Base-by-base conservation (phyloP, 2,888 invertebrate genomes). In the Xylophagus ater region DNA sequence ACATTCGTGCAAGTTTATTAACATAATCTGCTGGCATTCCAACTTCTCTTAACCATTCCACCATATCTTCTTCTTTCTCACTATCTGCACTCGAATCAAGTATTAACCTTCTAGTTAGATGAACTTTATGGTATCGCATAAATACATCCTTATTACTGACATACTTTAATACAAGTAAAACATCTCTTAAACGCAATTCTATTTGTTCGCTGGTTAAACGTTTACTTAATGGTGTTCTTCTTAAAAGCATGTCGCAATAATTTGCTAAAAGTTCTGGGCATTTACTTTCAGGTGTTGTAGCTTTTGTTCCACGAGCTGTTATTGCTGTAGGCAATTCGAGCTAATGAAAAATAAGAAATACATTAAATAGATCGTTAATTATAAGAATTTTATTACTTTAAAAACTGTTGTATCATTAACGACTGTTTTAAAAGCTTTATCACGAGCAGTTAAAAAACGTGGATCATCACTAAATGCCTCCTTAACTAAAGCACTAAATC, bases 1-100 rank as follows among this genome's bases (percentile, higher is more conserved):
- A 89, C 98, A 98, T 99, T 49, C 97, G 73, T 7, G 92, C 93
- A 54, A 98, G 68, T 67, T 97, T 96, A 70, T 96, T 97, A 13
- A 98, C 94, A 69, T 92, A 96, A 67, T 99, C 98, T 1, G 97
- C 96, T 3, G 98, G 98, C 97, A 99, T 98, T 20, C 98, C 98
- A 12, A 94, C 92, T 66, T 97, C 96, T 50, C 94, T 72, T 34
- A 88, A 74, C 92, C 94, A 93, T 60, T 94, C 94, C 1, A 98
- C 96, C 88, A 98, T 97, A 58, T 92, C 93, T 66, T 98, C 97
- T 65, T 99, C 98, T 58, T 97, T 96, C 62, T 98, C 98, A 49
- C 92, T 93, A 67, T 99, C 98, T 2, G 96, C 94, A 57, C 94
- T 94, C 13, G 94, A 92, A 61, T 98, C 97, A 50, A 13, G 18